Evolutionary conservation across 2,113 vertebrate species (phyloP).

Genomic region (Ptychochromis oligacanthus): DNA sequence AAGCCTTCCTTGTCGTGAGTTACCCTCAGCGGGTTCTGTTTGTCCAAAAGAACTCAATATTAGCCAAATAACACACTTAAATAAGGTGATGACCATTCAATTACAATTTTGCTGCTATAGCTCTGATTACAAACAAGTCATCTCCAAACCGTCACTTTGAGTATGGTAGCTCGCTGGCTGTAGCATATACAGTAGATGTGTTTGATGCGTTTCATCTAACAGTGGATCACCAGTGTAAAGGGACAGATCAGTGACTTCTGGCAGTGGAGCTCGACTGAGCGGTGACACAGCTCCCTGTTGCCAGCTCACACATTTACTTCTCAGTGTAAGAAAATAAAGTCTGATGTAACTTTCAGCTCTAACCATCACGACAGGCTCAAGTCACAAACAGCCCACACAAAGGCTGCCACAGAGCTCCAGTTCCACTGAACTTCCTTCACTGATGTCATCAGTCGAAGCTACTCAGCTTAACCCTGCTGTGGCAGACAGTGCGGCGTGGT

Average conservation of each 20-base stretch:
- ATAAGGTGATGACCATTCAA: neutral
- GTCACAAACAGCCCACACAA: slow-evolving; percentile 10
- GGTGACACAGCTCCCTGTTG: neutral
- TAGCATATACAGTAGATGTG: neutral
- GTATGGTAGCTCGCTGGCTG: neutral
- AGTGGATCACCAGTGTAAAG: neutral
- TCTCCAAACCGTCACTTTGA: neutral
- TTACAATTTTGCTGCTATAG: neutral
- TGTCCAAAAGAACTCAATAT: too few relatives aligned
- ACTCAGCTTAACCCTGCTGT: slow-evolving; percentile 45
- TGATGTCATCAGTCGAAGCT: slow-evolving; percentile 56
- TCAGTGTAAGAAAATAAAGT: neutral
- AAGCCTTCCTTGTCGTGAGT: too few relatives aligned
- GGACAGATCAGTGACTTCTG: neutral
- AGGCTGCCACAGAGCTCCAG: neutral
- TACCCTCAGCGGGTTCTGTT: too few relatives aligned
- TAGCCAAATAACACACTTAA: too few relatives aligned
- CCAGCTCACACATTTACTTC: neutral
- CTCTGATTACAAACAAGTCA: neutral
- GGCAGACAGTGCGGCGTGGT: slow-evolving; percentile 31
- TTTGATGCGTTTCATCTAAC: neutral
- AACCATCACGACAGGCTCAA: neutral
- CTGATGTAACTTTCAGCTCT: neutral
- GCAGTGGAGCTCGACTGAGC: neutral
- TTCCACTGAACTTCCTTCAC: slow-evolving; percentile 47